Evolutionary conservation across 2,888 invertebrate species (phyloP), one percentile per base, ranked within the genome.

Genomic region (Phyllotreta cruciferae): DNA sequence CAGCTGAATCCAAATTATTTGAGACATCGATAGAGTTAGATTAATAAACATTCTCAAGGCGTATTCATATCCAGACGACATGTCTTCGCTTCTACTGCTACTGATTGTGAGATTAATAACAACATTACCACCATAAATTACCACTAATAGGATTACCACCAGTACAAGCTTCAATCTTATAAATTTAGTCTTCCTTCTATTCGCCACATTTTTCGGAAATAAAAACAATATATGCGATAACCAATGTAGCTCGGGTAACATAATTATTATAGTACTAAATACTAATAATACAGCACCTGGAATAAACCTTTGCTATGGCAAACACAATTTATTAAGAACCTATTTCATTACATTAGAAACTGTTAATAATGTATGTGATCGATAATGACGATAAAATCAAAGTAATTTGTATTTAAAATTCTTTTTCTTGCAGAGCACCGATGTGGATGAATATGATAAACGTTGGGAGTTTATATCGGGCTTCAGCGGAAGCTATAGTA

Each of bases 381-480:
- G 24, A n/a, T n/a, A n/a, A n/a, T n/a, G n/a, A n/a, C n/a, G n/a
- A n/a, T n/a, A n/a, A n/a, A n/a, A n/a, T n/a, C n/a, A n/a, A n/a
- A n/a, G n/a, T n/a, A n/a, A n/a, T n/a, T n/a, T n/a, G n/a, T n/a
- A n/a, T n/a, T n/a, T n/a, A n/a, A n/a, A n/a, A n/a, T 53, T 37
- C 11, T 9, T 52, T 37, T n/a, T 42, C 37, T 76, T 78, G 47
- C 74, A 94, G 89, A 94, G 91, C 70, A 91, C 92, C 77, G 90
- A 90, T 70, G 90, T 93, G 1, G 87, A 90, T 0, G 83, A 85
- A 0, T 87, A 88, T 56, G 94, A 95, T 77, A 87, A 90, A 75
- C 86, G 94, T 9, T 81, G 91, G 61, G 86, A 88, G 73, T 94
- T 88, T 80, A 85, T 95, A 56, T 90, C 91, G 35, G 94, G 94